Evolutionary conservation across 2,113 vertebrate genomes (phyloP).

Genomic region (Nyctibius bracteatus): DNA sequence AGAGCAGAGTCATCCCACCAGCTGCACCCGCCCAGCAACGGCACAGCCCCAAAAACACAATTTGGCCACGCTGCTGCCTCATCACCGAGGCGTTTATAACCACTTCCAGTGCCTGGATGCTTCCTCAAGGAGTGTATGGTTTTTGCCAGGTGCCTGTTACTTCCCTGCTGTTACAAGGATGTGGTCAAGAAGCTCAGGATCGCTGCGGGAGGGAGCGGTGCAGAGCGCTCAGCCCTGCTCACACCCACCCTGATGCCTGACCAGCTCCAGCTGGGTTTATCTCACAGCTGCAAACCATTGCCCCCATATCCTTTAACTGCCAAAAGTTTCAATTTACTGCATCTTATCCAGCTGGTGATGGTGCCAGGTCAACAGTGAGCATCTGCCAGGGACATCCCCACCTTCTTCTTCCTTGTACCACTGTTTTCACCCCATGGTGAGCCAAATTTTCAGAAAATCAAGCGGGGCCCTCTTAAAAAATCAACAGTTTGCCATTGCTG

Average conservation of each 20-base stretch:
- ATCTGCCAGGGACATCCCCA: background rate
- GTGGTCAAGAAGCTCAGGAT: background rate
- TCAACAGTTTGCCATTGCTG: background rate
- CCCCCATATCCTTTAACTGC: background rate
- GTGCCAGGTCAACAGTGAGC: background rate
- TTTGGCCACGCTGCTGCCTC: background rate
- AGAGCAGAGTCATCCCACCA: background rate
- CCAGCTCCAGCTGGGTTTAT: background rate
- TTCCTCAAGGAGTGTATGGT: background rate
- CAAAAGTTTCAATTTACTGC: background rate
- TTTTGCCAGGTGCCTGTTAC: background rate
- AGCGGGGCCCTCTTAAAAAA: background rate
- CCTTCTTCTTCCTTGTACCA: background rate
- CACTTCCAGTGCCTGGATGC: background rate
- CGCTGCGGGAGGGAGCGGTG: background rate
- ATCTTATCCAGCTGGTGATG: background rate
- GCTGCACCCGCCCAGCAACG: rapidly evolving
- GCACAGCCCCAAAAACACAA: background rate
- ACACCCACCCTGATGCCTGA: background rate
- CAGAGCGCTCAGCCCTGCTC: background rate
- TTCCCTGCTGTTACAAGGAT: background rate
- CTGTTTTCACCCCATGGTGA: background rate
- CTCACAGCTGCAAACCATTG: background rate
- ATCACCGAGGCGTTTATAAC: background rate
- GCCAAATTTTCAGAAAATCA: background rate